Conservation (phyloP, 2,888 invertebrate genomes). For the Synanthedon vespiformis region DNA sequence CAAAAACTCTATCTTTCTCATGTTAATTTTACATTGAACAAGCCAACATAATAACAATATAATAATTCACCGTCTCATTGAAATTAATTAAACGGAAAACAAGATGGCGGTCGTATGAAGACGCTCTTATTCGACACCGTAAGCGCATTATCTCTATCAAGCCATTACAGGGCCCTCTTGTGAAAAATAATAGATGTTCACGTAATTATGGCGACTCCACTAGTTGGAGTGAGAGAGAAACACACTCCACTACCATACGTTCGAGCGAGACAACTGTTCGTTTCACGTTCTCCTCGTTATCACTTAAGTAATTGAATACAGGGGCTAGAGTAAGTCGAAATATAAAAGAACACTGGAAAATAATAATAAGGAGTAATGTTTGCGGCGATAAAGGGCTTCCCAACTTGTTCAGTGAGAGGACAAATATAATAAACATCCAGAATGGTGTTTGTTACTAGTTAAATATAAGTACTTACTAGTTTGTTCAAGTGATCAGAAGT, state of each 20-base stretch:
- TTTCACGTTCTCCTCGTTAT: constrained; percentile 33
- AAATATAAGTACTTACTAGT: neutral
- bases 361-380: constrained; percentile 50
- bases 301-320: constrained; percentile 68
- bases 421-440: constrained; percentile 31
- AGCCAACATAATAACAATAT: neutral
- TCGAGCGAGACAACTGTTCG: constrained; percentile 32
- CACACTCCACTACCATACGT: constrained; percentile 15
- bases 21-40: neutral
- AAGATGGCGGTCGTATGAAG: constrained; percentile 36
- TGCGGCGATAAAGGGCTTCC: constrained; percentile 32
- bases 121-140: constrained; percentile 34
- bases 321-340: constrained; percentile 45
- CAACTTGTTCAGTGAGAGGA: constrained; percentile 22
- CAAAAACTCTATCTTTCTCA: neutral
- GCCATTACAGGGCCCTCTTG: constrained; percentile 50
- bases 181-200: constrained; percentile 66
- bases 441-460: constrained; percentile 14
- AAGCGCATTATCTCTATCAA: constrained; percentile 52
- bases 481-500: no score
- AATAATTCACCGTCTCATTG: constrained; percentile 29
- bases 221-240: constrained; percentile 20
- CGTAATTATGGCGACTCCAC: constrained; percentile 55
- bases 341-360: constrained; percentile 53
- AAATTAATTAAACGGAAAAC: constrained; percentile 44